phyloP scores from a whole-genome alignment of 2,113 vertebrate species.

The Saccopteryx leptura region DNA sequence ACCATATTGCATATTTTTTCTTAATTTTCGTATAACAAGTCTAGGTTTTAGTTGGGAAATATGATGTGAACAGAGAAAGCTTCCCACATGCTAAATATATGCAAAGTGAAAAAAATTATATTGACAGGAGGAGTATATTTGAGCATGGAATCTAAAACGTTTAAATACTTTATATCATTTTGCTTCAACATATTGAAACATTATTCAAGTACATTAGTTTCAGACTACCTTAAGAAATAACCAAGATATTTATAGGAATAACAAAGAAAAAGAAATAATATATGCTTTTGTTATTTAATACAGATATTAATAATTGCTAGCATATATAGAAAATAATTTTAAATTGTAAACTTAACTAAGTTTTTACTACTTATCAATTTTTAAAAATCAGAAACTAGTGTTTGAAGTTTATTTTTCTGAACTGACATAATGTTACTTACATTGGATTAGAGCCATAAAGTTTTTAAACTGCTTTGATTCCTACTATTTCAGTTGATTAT shows the following conservation, averaged over 20 bases:
- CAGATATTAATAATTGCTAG: background rate
- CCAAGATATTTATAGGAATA: background rate
- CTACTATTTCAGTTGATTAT: background rate
- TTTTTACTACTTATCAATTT: background rate
- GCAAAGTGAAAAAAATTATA: background rate
- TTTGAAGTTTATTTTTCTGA: constrained; percentile 53
- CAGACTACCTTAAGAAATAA: background rate
- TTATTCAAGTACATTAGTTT: background rate
- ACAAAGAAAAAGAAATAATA: constrained; percentile 21
- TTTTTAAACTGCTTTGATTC: constrained; percentile 9
- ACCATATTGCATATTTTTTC: background rate
- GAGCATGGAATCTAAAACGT: background rate
- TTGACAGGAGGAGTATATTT: background rate
- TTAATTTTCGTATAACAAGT: background rate
- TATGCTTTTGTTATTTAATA: background rate
- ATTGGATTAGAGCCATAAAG: background rate
- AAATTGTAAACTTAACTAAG: background rate
- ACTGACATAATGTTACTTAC: background rate
- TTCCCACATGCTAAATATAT: background rate
- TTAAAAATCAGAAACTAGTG: background rate
- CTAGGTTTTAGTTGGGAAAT: background rate
- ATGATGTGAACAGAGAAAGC: background rate
- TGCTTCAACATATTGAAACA: constrained; percentile 13
- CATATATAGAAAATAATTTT: background rate
- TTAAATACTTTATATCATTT: constrained; percentile 28